Conservation (phyloP, 2,888 invertebrate genomes). For the Lamellibrachia columna region DNA sequence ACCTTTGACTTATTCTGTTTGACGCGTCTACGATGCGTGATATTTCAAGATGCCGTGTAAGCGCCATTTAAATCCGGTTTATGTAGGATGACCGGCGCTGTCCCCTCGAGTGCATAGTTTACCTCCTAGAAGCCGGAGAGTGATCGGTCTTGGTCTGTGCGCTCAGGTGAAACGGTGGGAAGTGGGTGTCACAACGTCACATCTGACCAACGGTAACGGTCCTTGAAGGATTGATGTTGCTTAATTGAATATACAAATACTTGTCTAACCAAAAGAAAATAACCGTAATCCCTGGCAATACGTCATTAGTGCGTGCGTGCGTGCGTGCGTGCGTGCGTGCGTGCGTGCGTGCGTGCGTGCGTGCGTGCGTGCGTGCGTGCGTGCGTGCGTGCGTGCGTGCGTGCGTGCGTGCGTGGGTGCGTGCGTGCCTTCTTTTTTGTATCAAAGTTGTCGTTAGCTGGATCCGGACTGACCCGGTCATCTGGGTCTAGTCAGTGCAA, state of each 20-base stretch:
- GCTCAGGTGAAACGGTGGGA: neutral
- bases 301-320: neutral
- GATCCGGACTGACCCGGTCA: neutral
- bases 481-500: neutral
- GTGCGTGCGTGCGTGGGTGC: too few relatives aligned
- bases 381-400: neutral
- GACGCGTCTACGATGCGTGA: neutral
- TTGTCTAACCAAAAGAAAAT: neutral
- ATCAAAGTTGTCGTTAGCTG: neutral
- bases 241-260: neutral
- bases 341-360: too few relatives aligned
- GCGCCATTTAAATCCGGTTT: conserved; percentile 2
- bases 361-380: too few relatives aligned
- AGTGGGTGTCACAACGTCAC: neutral
- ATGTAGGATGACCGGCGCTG: neutral
- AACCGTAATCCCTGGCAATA: neutral
- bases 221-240: neutral
- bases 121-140: neutral
- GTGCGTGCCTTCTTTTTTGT: too few relatives aligned
- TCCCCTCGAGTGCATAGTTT: neutral
- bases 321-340: neutral
- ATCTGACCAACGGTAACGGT: neutral
- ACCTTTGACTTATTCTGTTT: neutral
- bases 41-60: neutral
- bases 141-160: neutral